These are phyloP conservation scores for Copsychus sechellarum DNA, from an alignment of 2,113 vertebrate species.

Conservation along the genomic window DNA sequence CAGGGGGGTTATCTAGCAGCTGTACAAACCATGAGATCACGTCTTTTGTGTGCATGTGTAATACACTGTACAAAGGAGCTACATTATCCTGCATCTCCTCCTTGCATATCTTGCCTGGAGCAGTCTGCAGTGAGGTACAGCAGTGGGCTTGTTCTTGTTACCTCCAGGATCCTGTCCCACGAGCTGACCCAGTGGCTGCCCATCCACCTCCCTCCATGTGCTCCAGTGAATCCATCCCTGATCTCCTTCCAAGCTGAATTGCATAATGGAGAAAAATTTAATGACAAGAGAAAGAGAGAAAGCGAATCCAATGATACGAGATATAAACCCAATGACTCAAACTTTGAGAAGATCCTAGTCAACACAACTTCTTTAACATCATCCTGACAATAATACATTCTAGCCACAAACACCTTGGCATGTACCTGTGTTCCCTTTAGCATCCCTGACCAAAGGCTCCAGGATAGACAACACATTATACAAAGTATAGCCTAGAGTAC, in stretches of 20 bases:
- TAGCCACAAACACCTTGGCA: not conserved
- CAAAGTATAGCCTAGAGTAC: not conserved
- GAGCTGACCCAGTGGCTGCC: not conserved
- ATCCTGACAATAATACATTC: not conserved
- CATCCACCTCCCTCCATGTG: not conserved
- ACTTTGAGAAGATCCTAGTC: not conserved
- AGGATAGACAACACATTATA: not conserved
- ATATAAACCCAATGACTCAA: not conserved
- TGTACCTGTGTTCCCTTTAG: not conserved
- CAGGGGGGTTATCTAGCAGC: not conserved
- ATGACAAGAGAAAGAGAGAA: not conserved
- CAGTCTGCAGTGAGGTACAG: not conserved
- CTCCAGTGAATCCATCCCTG: not conserved
- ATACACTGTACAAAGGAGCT: not conserved
- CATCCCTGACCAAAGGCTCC: not conserved
- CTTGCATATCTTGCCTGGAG: not conserved
- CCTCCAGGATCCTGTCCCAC: not conserved
- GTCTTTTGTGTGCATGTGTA: rapidly evolving
- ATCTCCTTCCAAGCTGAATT: not conserved
- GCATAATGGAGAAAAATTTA: not conserved
- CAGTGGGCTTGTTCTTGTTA: not conserved
- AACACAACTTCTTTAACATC: not conserved
- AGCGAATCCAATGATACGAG: not conserved
- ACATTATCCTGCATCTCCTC: not conserved
- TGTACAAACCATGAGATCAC: rapidly evolving